phyloP scores from a whole-genome alignment of 2,888 invertebrate genomes.

The Adineta ricciae region DNA sequence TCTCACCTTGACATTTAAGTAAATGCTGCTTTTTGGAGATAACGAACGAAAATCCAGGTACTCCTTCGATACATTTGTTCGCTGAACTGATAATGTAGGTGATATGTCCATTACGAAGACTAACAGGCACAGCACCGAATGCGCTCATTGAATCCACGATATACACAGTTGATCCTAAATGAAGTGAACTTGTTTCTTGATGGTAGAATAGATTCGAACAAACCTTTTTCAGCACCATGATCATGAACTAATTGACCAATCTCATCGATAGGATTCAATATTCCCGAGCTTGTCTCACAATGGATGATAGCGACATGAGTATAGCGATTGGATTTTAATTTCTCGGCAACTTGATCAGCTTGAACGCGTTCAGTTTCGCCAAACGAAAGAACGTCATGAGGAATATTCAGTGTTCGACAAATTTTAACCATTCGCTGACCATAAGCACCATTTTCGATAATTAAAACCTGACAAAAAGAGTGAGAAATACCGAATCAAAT shows the following conservation, averaged over 20 bases:
- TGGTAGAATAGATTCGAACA: not conserved
- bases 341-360: slow-evolving; percentile 38
- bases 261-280: slow-evolving; percentile 50
- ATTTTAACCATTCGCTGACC: slow-evolving; percentile 50
- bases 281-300: slow-evolving; percentile 53
- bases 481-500: not conserved
- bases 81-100: slow-evolving; percentile 53
- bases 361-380: slow-evolving; percentile 46
- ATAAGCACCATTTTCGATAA: slow-evolving; percentile 52
- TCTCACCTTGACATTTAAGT: slow-evolving; percentile 47
- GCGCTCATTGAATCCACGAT: slow-evolving; percentile 54
- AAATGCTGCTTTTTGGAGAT: slow-evolving; percentile 46
- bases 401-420: slow-evolving; percentile 46
- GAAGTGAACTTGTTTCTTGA: not conserved
- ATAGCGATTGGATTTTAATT: slow-evolving; percentile 42
- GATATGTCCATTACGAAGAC: slow-evolving; percentile 41
- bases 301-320: slow-evolving; percentile 51
- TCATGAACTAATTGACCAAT: slow-evolving; percentile 42
- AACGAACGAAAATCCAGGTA: slow-evolving; percentile 52
- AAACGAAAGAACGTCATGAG: slow-evolving; percentile 43
- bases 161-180: slow-evolving; percentile 41
- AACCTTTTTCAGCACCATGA: not conserved
- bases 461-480: slow-evolving; percentile 39
- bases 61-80: slow-evolving; percentile 54
- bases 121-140: slow-evolving; percentile 51